These are phyloP conservation scores for Dynastes tityus DNA, from an alignment of 2,888 invertebrate genomes.

Conservation along the genomic window DNA sequence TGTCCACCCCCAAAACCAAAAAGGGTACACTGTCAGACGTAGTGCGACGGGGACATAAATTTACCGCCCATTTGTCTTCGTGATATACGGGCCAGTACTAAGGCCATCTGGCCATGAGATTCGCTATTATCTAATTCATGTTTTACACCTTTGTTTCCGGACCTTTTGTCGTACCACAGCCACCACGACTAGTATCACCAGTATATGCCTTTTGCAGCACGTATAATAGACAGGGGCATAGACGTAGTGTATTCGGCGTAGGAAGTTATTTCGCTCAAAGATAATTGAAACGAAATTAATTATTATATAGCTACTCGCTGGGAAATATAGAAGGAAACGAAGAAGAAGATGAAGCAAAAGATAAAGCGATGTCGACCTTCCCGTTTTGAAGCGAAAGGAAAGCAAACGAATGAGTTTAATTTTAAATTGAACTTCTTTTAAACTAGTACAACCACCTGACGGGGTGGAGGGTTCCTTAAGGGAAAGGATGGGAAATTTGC, in stretches of 20 bases:
- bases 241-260: not conserved
- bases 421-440: constrained; percentile 41
- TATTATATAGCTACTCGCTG: not conserved
- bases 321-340: not conserved
- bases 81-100: constrained; percentile 61
- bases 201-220: no score
- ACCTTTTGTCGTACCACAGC: constrained; percentile 7
- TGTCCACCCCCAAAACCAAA: constrained; percentile 25
- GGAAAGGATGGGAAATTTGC: constrained; percentile 15
- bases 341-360: not conserved
- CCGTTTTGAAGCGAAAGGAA: not conserved
- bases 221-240: not conserved
- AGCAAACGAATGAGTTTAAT: constrained; percentile 25
- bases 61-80: constrained; percentile 67
- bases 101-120: constrained; percentile 58
- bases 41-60: constrained; percentile 64
- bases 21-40: constrained; percentile 18
- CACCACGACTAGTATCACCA: no score
- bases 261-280: constrained; percentile 21
- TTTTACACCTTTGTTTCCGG: constrained; percentile 59
- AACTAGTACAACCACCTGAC: constrained; percentile 8
- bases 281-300: constrained; percentile 41
- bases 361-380: not conserved
- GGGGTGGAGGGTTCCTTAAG: not conserved
- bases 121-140: constrained; percentile 62